A percentile compares a stretch with the other conserved stretches of the same genome.
These are phyloP conservation scores for Drosophila melanosoma DNA, from an alignment of 2,888 invertebrate genomes.

Conservation along the genomic window DNA sequence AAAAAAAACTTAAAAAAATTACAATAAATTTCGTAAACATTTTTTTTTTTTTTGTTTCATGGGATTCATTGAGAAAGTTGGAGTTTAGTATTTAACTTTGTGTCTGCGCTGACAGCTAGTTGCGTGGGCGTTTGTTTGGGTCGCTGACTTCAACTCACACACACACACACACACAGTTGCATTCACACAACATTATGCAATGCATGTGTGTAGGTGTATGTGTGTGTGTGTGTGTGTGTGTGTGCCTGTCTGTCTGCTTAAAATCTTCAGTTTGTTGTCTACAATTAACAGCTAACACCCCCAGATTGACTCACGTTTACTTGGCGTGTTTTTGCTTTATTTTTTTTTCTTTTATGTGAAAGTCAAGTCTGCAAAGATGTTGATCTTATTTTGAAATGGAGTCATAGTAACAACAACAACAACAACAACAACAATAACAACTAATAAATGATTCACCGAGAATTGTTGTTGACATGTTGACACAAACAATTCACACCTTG, in stretches of 20 bases:
- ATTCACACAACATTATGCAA: slow-evolving; percentile 55
- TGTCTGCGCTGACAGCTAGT: slow-evolving; percentile 33
- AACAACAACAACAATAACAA: slow-evolving; percentile 11
- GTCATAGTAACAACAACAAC: slow-evolving; percentile 9
- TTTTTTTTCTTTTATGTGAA: slow-evolving; percentile 40
- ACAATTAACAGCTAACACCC: slow-evolving; percentile 13
- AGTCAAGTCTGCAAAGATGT: slow-evolving; percentile 17
- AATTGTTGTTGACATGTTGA: slow-evolving; percentile 2
- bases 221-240: slow-evolving; percentile 27
- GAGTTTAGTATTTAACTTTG: slow-evolving; percentile 39
- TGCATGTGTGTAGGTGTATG: slow-evolving; percentile 21
- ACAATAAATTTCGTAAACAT: neutral
- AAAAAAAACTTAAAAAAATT: neutral
- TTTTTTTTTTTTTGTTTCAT: slow-evolving; percentile 10
- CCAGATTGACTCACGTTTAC: slow-evolving; percentile 30
- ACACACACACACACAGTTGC: slow-evolving; percentile 17
- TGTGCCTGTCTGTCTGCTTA: slow-evolving; percentile 16
- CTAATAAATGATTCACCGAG: slow-evolving; percentile 13
- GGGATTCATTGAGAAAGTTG: slow-evolving; percentile 71
- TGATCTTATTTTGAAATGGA: slow-evolving; percentile 12
- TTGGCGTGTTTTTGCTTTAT: slow-evolving; percentile 1
- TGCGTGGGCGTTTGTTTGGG: slow-evolving; percentile 63
- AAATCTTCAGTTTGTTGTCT: slow-evolving; percentile 7
- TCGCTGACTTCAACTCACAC: slow-evolving; percentile 56
- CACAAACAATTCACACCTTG: slow-evolving; percentile 18